Evolutionary conservation across 1,140 invertebrate species (phyloP).

Genomic region (Drosophila burlai): DNA sequence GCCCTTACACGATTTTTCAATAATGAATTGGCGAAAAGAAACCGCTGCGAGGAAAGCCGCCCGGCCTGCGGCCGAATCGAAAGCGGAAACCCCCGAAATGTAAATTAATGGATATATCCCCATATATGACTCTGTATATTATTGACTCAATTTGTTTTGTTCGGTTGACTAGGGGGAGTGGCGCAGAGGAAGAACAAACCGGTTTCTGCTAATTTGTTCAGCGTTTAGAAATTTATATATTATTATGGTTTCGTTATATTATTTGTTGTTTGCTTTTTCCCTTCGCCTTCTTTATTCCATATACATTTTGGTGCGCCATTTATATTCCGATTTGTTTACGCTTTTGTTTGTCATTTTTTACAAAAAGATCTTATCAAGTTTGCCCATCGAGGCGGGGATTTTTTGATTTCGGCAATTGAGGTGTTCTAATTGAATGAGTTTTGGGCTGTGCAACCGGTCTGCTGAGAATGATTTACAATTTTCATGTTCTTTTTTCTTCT

Average conservation of each 20-base stretch:
- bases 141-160: constrained; percentile 28
- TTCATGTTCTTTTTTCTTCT: not conserved
- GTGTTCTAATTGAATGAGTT: constrained; percentile 51
- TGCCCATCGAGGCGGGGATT: constrained; percentile 30
- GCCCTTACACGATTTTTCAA: constrained; percentile 72
- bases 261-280: constrained; percentile 16
- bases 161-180: constrained; percentile 12
- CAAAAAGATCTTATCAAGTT: constrained; percentile 25
- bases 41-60: constrained; percentile 14
- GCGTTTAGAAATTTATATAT: constrained; percentile 48
- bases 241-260: constrained; percentile 31
- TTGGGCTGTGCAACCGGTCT: constrained; percentile 36
- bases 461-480: constrained; percentile 17
- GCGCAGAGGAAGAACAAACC: constrained; percentile 48
- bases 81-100: constrained; percentile 76
- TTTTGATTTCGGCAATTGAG: constrained; percentile 30
- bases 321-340: constrained; percentile 53
- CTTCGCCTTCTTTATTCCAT: constrained; percentile 17
- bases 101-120: constrained; percentile 76
- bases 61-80: constrained; percentile 35
- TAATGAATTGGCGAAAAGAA: constrained; percentile 64
- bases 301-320: constrained; percentile 69
- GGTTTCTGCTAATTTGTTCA: constrained; percentile 61
- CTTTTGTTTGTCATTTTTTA: constrained; percentile 38
- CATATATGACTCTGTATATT: constrained; percentile 53